phyloP scores from a whole-genome alignment of 2,888 invertebrate genomes.

The Diloba caeruleocephala region DNA sequence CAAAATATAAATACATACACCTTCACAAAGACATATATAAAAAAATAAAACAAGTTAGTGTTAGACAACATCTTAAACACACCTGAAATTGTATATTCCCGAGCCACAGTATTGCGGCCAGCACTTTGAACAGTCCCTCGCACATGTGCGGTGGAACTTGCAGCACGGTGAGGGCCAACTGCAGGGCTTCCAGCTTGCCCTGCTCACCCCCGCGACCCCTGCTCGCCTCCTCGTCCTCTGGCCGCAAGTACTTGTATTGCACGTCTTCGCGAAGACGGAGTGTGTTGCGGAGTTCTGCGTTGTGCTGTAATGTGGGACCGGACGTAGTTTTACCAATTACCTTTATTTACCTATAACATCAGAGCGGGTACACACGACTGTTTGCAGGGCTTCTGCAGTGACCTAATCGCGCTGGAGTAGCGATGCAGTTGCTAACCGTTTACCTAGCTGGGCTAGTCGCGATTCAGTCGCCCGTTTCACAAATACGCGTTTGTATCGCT shows the following conservation, averaged over 20 bases:
- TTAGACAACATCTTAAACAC: not conserved
- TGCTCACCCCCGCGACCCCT: conserved; percentile 76
- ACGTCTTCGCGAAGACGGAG: conserved; percentile 93
- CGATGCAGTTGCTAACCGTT: too few species aligned
- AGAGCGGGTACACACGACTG: too few species aligned
- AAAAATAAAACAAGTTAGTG: too few species aligned
- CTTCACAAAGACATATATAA: too few species aligned
- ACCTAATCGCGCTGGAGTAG: too few species aligned
- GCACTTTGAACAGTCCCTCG: conserved; percentile 96
- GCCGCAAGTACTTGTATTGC: conserved; percentile 95
- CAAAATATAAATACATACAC: too few species aligned
- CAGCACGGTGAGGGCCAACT: conserved; percentile 96
- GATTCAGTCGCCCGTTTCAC: too few species aligned
- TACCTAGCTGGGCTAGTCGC: too few species aligned
- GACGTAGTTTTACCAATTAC: too few species aligned
- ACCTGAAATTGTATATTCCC: conserved; percentile 95
- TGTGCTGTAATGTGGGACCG: conserved; percentile 90
- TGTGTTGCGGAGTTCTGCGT: conserved; percentile 92
- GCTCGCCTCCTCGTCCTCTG: conserved; percentile 91
- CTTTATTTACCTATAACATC: too few species aligned
- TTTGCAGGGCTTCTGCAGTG: too few species aligned
- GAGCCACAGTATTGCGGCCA: conserved; percentile 97
- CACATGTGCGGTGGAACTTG: conserved; percentile 96
- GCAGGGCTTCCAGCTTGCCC: conserved; percentile 93
- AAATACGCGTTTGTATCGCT: too few species aligned